Evolutionary conservation across 1,140 invertebrate genomes (phyloP), one percentile per base, ranked within the genome.

Genomic region (Drosophila leontia): DNA sequence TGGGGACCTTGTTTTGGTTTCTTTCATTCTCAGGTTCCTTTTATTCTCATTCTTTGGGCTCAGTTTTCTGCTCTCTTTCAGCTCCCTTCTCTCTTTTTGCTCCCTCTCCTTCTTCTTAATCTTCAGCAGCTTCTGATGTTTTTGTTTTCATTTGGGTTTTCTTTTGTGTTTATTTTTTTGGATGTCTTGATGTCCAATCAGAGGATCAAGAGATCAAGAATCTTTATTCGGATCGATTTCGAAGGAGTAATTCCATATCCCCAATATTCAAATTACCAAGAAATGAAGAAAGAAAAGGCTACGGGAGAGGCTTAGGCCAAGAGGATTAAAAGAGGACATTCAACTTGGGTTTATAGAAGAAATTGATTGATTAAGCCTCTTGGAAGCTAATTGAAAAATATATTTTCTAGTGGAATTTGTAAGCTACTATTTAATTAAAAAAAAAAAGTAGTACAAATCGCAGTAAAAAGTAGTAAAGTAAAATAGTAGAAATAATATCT

Each of bases 101-200:
- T 29, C 5, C 26, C 26, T 6, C 51, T 64, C 29, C 35, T 26
- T 35, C 5, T 26, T 64, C 26, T 42, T 50, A 64, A 64, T 64
- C 65, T 64, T 64, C 9, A 51, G n/a, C 37, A 32, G 60, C 65
- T 51, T 51, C 37, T 51, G 60, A 63, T 63, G 19, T 55, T 50
- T 50, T 62, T 39, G 35, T 61, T 62, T 61, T 62, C 42, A 3
- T 32, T 37, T 3, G 2, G 35, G n/a, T 8, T 34, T 34, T 62
- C 9, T 34, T 48, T 39, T 67, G 26, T 32, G 26, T 29, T 29
- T 67, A 3, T 9, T 13, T 58, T 47, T 47, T 9, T 42, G 15
- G n/a, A 13, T 62, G n/a, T 5, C 26, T 50, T 34, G 41, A 42
- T 50, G 26, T 68, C 37, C 35, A 50, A 62, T 34, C 15, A 68